A percentile compares a stretch with the other conserved stretches of the same genome.
Conservation (phyloP, 2,797 vertebrate species). For the Sebastolobus alascanus region DNA sequence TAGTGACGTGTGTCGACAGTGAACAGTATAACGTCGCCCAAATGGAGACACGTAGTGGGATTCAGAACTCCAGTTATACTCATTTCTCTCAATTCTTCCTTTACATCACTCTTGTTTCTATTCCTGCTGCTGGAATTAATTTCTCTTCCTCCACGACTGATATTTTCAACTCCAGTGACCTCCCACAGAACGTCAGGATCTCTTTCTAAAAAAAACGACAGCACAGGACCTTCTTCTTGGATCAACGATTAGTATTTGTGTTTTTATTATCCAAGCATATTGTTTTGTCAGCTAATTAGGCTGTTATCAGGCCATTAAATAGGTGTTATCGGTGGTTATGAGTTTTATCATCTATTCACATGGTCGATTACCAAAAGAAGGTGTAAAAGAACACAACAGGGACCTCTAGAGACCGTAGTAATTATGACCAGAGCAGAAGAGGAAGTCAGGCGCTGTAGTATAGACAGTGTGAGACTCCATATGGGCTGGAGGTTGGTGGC, state of each 20-base stretch:
- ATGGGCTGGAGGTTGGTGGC: no score
- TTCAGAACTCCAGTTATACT: conserved; percentile 85
- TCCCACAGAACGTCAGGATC: conserved; percentile 17
- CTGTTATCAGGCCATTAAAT: no score
- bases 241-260: background rate
- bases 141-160: conserved; percentile 21
- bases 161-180: conserved; percentile 20
- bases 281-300: no score
- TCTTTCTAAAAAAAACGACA: conserved; percentile 42
- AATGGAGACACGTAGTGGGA: conserved; percentile 87
- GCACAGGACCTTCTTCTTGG: background rate
- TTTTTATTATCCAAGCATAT: background rate
- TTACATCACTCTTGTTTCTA: conserved; percentile 24
- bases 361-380: no score
- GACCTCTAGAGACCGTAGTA: no score
- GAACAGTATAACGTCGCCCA: conserved; percentile 85
- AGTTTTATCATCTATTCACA: no score
- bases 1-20: conserved; percentile 85
- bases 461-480: no score
- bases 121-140: conserved; percentile 37
- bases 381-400: no score
- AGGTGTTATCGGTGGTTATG: no score
- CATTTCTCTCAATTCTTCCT: conserved; percentile 23
- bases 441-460: no score
- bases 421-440: no score